Base-by-base conservation (phyloP, 2,888 invertebrate species). In the Orthonevra nobilis region DNA sequence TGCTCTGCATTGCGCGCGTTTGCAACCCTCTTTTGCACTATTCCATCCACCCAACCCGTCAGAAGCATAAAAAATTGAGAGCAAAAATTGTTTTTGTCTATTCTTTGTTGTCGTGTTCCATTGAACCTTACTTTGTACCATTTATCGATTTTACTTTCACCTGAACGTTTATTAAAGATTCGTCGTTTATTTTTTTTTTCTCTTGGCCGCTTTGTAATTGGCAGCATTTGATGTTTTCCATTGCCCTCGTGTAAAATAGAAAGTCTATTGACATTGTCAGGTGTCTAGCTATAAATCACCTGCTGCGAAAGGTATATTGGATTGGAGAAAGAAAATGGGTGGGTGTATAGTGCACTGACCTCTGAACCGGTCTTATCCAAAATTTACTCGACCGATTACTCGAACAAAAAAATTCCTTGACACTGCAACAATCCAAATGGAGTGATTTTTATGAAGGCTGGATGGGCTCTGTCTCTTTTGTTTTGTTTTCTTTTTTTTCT, bases 71-170 rank as follows among this genome's bases (percentile, higher is more conserved):
- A 7, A 28, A 34, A 10, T n/a, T n/a, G n/a, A n/a, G n/a, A 26
- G 7, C 36, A 46, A 36, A 54, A 56, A 66, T 26, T 48, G 12
- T 40, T 56, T 34, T 56, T 48, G 23, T 38, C 48, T 48, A 58
- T 68, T 58, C 58, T 38, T 34, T 66, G 54, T 54, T 54, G 40
- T 42, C 42, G 40, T 48, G 58, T 68, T 68, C 40, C 68, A 48
- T 48, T 68, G 68, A 58, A 68, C 68, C 48, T 40, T 28, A 48
- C 48, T 46, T 10, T 36, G 1, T 32, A 26, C 28, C 36, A 20
- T 66, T 44, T 48, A 68, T 68, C 58, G 68, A 68, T 68, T 68
- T 68, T 58, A 68, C 68, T 68, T 68, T 68, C 56, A 48, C 68
- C 12, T 52, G 52, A 64, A 17, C 40, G 15, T 20, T 52, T 32